Evolutionary conservation across 2,113 vertebrate genomes (phyloP).

Genomic region (Peucedramus taeniatus): DNA sequence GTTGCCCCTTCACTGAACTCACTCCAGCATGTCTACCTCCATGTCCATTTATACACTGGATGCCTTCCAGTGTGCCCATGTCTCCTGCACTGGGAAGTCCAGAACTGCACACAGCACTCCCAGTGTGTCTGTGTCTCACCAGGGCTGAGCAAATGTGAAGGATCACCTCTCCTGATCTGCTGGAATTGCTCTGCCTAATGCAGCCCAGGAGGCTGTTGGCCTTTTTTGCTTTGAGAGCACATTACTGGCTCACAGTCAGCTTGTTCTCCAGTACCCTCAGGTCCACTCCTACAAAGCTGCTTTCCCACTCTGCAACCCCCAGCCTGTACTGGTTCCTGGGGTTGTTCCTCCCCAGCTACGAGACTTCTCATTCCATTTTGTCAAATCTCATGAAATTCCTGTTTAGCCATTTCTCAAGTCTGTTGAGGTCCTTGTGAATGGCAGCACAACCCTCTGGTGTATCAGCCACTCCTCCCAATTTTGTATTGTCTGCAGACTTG

Average conservation of each 20-base stretch:
- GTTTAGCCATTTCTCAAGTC: background rate
- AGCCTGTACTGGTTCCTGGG: background rate
- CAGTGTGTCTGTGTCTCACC: background rate
- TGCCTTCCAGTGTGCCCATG: background rate
- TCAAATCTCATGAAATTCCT: background rate
- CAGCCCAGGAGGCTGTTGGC: background rate
- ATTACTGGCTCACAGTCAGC: background rate
- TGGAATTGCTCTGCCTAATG: background rate
- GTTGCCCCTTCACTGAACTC: background rate
- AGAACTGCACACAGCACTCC: background rate
- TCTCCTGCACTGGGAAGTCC: background rate
- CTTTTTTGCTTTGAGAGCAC: background rate
- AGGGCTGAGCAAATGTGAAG: background rate
- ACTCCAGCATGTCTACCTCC: background rate
- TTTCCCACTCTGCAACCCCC: background rate
- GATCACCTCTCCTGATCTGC: background rate
- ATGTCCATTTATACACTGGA: background rate
- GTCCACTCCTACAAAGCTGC: background rate
- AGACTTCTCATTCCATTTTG: background rate
- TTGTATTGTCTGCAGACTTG: background rate
- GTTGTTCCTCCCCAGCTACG: background rate
- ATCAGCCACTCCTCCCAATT: background rate
- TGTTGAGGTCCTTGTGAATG: background rate
- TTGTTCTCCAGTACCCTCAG: background rate
- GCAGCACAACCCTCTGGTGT: background rate